Conservation (phyloP, 1,140 invertebrate genomes). For the Armadillidium nasatum region DNA sequence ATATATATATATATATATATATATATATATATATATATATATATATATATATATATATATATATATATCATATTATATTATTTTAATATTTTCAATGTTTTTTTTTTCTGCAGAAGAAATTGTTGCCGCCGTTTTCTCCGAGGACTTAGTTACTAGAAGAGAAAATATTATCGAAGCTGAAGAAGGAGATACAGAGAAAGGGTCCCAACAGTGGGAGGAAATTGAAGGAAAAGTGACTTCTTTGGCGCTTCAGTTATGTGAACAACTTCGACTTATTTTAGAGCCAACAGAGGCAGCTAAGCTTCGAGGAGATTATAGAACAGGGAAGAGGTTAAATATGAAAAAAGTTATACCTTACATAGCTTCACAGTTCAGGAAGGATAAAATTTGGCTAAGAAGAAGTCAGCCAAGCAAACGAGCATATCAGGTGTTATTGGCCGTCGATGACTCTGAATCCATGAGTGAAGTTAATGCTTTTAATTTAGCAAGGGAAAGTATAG, state of each 20-base stretch:
- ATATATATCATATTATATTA: too few species aligned
- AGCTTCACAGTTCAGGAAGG: constrained; percentile 96
- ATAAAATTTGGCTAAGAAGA: constrained; percentile 96
- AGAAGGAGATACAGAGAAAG: constrained; percentile 21
- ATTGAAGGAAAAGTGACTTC: constrained; percentile 57
- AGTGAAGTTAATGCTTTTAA: constrained; percentile 52
- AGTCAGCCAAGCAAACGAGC: constrained; percentile 93
- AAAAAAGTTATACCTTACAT: constrained; percentile 94
- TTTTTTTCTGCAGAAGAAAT: constrained; percentile 12
- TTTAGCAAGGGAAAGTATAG: constrained; percentile 89
- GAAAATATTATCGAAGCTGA: constrained; percentile 36
- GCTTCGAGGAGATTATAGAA: constrained; percentile 90
- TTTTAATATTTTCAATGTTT: too few species aligned
- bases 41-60: too few species aligned
- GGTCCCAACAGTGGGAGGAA: constrained; percentile 54
- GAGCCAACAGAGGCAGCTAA: constrained; percentile 91
- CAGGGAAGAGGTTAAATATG: constrained; percentile 97
- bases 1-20: too few species aligned
- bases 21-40: too few species aligned
- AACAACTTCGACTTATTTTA: constrained; percentile 85
- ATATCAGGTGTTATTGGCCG: constrained; percentile 92
- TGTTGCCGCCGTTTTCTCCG: constrained; percentile 28
- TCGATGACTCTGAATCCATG: constrained; percentile 88
- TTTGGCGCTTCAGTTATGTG: constrained; percentile 83
- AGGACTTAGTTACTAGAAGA: constrained; percentile 29